Percentiles rank a stretch among this genome's conserved stretches.
These are phyloP conservation scores for Masticophis lateralis DNA, from an alignment of 2,797 vertebrate genomes.

Conservation along the genomic window DNA sequence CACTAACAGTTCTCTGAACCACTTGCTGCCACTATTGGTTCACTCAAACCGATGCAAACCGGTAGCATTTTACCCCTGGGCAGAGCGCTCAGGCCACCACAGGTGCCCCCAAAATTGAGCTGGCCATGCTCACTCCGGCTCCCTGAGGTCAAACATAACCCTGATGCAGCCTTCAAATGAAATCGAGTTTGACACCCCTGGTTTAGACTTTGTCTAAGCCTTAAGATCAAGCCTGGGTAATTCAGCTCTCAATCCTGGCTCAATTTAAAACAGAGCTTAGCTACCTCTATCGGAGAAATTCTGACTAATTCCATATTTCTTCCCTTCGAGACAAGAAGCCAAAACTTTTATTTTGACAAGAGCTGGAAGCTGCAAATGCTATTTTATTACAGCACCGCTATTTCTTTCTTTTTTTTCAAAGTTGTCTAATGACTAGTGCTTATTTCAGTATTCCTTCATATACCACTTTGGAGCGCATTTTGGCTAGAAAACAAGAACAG, in stretches of 20 bases:
- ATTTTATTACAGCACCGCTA: neutral
- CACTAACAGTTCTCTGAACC: too few relatives aligned
- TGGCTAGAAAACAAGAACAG: neutral
- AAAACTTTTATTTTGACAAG: neutral
- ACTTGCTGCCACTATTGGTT: too few relatives aligned
- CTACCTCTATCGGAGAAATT: neutral
- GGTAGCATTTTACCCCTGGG: too few relatives aligned
- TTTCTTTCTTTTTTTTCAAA: neutral
- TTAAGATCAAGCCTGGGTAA: neutral
- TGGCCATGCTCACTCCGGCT: too few relatives aligned
- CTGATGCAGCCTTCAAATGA: too few relatives aligned
- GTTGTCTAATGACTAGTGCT: neutral
- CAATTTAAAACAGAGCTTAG: neutral
- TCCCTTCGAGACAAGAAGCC: neutral
- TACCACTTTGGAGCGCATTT: neutral
- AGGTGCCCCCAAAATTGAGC: too few relatives aligned
- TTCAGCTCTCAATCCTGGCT: neutral
- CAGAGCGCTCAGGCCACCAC: too few relatives aligned
- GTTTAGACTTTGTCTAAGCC: neutral
- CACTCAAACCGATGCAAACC: too few relatives aligned
- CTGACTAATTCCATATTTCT: neutral
- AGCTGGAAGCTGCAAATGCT: neutral
- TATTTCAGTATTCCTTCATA: neutral
- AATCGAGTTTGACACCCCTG: too few relatives aligned
- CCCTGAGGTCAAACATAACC: too few relatives aligned